Conservation (phyloP, 2,888 invertebrate genomes). For the Hoplodrina blanda region DNA sequence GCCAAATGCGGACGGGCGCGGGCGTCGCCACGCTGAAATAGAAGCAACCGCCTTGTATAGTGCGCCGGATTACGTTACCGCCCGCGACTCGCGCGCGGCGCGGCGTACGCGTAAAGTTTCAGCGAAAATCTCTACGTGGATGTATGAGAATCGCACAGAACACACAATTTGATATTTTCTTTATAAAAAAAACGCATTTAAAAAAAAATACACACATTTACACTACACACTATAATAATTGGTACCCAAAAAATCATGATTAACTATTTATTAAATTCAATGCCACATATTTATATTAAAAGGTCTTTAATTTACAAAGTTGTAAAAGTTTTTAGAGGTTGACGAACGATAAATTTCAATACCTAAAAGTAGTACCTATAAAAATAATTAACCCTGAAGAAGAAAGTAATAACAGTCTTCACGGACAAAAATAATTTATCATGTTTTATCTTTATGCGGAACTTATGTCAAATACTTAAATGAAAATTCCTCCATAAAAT, state of each 20-base stretch:
- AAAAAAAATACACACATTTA: constrained; percentile 65
- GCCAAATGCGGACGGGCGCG: constrained; percentile 76
- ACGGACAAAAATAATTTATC: background rate
- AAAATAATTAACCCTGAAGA: constrained; percentile 15
- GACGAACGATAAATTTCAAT: background rate
- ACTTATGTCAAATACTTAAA: background rate
- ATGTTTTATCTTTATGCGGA: background rate
- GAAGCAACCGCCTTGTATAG: constrained; percentile 82
- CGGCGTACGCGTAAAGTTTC: constrained; percentile 48
- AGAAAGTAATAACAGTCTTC: constrained; percentile 26
- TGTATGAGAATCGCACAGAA: constrained; percentile 47
- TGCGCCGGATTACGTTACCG: constrained; percentile 86
- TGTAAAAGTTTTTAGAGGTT: background rate
- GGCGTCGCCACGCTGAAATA: constrained; percentile 72
- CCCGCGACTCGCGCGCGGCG: constrained; percentile 58
- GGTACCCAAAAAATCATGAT: constrained; percentile 24
- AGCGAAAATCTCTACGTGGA: constrained; percentile 51
- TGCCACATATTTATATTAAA: constrained; percentile 11
- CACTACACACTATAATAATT: constrained; percentile 72
- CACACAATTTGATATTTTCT: constrained; percentile 22
- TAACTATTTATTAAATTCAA: constrained; percentile 3
- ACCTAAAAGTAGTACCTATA: background rate
- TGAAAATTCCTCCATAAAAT: background rate
- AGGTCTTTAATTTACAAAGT: background rate
- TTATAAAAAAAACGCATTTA: constrained; percentile 11